These are phyloP conservation scores for Dione juno DNA, from an alignment of 2,888 invertebrate genomes.

Conservation along the genomic window DNA sequence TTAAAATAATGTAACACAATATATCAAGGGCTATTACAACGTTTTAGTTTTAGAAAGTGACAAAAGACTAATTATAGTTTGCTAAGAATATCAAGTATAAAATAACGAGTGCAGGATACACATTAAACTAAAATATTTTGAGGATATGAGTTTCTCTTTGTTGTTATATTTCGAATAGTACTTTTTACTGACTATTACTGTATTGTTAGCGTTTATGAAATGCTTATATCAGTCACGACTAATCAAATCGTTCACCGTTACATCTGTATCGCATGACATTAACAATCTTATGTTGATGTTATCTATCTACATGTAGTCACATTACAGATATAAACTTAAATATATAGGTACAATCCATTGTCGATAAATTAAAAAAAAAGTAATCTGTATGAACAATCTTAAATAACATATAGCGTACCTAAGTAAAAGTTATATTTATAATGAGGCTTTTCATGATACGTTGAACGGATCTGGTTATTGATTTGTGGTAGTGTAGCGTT, in stretches of 20 bases:
- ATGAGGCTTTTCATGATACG: conserved; percentile 47
- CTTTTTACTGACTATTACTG: neutral
- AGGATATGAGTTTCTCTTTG: neutral
- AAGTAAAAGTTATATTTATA: neutral
- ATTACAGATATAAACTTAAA: neutral
- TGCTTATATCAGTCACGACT: conserved; percentile 30
- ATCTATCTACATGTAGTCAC: conserved; percentile 10
- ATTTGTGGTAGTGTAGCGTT: conserved; percentile 64
- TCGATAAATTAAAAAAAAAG: neutral
- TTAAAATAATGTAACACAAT: neutral
- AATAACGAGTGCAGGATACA: neutral
- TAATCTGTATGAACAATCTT: neutral
- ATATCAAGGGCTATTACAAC: too few relatives aligned
- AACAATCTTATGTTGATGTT: conserved; percentile 30
- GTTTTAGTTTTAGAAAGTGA: too few relatives aligned
- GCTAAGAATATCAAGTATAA: too few relatives aligned
- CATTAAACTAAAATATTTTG: neutral
- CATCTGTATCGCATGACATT: conserved; percentile 27
- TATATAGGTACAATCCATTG: neutral
- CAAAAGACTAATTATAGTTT: too few relatives aligned
- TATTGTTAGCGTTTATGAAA: conserved; percentile 7
- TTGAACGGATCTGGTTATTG: conserved; percentile 80
- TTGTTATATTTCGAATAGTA: neutral
- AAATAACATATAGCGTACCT: neutral
- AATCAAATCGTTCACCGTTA: conserved; percentile 27